phyloP scores from a whole-genome alignment of 2,888 invertebrate genomes.

The Sesia apiformis region DNA sequence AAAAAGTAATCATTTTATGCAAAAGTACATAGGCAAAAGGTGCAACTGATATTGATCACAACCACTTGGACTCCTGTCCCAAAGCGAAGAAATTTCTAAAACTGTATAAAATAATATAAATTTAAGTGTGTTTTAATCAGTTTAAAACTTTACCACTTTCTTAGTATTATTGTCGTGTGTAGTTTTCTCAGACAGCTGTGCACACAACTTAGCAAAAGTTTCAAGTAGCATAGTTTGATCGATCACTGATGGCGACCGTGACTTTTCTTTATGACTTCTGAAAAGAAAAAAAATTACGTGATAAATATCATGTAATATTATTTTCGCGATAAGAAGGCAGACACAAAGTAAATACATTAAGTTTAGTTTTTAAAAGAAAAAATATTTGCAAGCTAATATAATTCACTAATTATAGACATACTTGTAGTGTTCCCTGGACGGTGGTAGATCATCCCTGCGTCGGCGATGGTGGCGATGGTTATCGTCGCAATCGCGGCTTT shows the following conservation, averaged over 20 bases:
- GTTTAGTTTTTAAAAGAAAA: too few species aligned
- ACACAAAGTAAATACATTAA: too few species aligned
- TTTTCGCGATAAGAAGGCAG: too few species aligned
- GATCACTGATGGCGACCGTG: slow-evolving; percentile 14
- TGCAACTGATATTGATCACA: too few species aligned
- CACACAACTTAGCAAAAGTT: slow-evolving; percentile 56
- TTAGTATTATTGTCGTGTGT: slow-evolving; percentile 10
- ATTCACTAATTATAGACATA: background rate
- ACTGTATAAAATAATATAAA: background rate
- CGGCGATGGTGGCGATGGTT: slow-evolving; percentile 32
- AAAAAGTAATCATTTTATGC: slow-evolving; percentile 9
- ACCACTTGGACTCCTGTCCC: too few species aligned
- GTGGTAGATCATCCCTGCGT: slow-evolving; percentile 26
- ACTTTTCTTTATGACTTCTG: slow-evolving; percentile 11
- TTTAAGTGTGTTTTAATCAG: background rate
- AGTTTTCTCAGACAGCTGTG: slow-evolving; percentile 39
- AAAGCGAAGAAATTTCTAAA: too few species aligned
- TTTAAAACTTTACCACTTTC: slow-evolving; percentile 25
- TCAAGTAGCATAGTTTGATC: slow-evolving; percentile 44
- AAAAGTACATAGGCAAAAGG: too few species aligned
- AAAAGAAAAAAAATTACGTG: background rate
- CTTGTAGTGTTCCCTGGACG: slow-evolving; percentile 26
- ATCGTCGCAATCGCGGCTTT: slow-evolving; percentile 26
- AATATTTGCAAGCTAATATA: too few species aligned
- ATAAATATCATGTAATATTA: too few species aligned